Percentiles rank a stretch among this genome's conserved stretches.
Conservation (phyloP, 2,888 invertebrate genomes). For the Idaea biselata region DNA sequence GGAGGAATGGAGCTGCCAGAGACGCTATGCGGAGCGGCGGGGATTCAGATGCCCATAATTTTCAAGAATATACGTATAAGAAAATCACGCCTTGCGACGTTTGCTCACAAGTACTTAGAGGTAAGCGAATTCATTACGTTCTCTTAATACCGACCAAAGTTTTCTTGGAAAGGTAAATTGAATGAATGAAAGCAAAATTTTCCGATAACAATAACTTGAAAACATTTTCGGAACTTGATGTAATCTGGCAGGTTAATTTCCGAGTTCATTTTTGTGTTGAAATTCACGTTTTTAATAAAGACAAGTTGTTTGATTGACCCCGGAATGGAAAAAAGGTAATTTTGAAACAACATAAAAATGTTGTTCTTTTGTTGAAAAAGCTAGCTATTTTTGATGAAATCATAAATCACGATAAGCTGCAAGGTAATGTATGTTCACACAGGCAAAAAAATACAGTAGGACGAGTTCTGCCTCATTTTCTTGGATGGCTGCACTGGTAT, state of each 20-base stretch:
- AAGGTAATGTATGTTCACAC: too few relatives aligned
- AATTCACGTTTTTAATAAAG: slow-evolving; percentile 19
- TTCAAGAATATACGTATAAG: slow-evolving; percentile 97
- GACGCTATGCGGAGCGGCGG: slow-evolving; percentile 80
- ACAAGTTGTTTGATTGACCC: slow-evolving; percentile 19
- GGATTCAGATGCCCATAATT: slow-evolving; percentile 89
- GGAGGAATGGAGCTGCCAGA: slow-evolving; percentile 87
- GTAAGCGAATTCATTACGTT: slow-evolving; percentile 66
- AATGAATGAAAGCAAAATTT: background rate
- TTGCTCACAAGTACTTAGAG: slow-evolving; percentile 94
- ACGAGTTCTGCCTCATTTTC: too few relatives aligned
- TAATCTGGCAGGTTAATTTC: background rate
- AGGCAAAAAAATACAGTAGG: too few relatives aligned
- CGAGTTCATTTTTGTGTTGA: background rate
- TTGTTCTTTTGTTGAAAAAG: too few relatives aligned
- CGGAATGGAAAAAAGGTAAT: too few relatives aligned
- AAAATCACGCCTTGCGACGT: slow-evolving; percentile 97
- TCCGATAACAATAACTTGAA: background rate
- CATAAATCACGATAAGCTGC: too few relatives aligned
- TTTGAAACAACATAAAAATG: background rate
- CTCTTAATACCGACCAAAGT: background rate
- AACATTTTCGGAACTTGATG: background rate
- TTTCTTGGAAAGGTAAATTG: background rate
- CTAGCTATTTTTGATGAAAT: too few relatives aligned
- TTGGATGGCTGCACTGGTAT: too few relatives aligned